Base-by-base conservation (phyloP, 2,113 vertebrate species). In the Zapornia atra region DNA sequence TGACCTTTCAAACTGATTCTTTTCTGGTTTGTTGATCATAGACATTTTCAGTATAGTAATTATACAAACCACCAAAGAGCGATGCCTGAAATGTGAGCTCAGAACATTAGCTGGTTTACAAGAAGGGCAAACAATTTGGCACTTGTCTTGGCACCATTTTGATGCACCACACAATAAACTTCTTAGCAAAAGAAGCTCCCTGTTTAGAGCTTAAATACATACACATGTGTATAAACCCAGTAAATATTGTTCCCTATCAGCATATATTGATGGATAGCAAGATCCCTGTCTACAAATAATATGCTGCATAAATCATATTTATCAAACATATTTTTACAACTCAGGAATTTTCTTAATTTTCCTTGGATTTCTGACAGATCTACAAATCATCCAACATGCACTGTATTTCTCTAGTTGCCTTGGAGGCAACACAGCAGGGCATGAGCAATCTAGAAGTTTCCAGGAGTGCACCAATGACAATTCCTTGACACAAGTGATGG, bases 1-100 rank as follows among this genome's bases (percentile, higher is more conserved):
- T 85, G 86, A 90, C 89, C 80, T 87, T 93, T 93, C 38, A 51
- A 82, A 79, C 48, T 12, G 63, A 92, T 84, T 16, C 44, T 85
- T 90, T 89, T 88, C 71, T 92, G 46, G 31, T 83, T 92, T 93
- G 82, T 91, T 90, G 79, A 88, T 81, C 42, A 66, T 50, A 71
- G 78, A 64, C 26, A 40, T 72, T 89, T 82, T 90, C 78, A 87
- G 68, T 65, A 44, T 84, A 86, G 53, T 60, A 86, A 87, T 82
- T 86, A 71, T 6, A 82, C 15, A 64, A 71, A 51, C 38, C 70
- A 86, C 16, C 29, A 78, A 86, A 93, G 83, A 94, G 53, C 15
- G 20, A 78, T 59, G 51, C 60, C 34, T 71, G 65, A 85, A 84
- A 56, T 48, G 9, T 79, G 69, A 92, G 53, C 68, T 86, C 31